Conservation (phyloP, 2,797 vertebrate genomes). For the Poecilia gillii region DNA sequence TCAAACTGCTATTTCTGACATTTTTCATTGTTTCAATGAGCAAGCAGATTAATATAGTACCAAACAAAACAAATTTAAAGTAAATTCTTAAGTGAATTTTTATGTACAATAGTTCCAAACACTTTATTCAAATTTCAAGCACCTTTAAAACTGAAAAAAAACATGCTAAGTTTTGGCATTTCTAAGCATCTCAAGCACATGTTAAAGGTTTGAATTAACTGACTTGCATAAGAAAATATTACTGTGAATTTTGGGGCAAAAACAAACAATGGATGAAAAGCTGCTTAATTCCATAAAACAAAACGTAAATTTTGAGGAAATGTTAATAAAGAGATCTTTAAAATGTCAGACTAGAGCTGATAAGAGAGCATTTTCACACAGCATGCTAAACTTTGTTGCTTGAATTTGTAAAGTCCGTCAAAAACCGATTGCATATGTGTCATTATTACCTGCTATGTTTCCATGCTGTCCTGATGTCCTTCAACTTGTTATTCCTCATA, state of each 20-base stretch:
- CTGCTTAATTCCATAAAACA: neutral
- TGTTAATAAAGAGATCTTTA: neutral
- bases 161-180: neutral
- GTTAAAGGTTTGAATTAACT: neutral
- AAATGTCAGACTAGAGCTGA: neutral
- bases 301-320: neutral
- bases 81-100: neutral
- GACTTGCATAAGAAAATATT: neutral
- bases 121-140: too few relatives aligned
- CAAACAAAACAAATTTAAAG: neutral
- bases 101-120: neutral
- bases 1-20: neutral
- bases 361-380: neutral
- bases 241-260: neutral
- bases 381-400: neutral
- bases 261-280: neutral
- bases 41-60: neutral
- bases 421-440: too few relatives aligned
- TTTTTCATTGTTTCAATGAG: neutral
- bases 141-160: too few relatives aligned
- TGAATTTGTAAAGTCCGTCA: neutral
- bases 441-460: slow-evolving; percentile 93
- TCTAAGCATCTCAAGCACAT: neutral
- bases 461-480: slow-evolving; percentile 93
- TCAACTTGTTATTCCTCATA: slow-evolving; percentile 96